These are phyloP conservation scores for Meiosimyza platycephala DNA, from an alignment of 2,888 invertebrate genomes.

Conservation along the genomic window DNA sequence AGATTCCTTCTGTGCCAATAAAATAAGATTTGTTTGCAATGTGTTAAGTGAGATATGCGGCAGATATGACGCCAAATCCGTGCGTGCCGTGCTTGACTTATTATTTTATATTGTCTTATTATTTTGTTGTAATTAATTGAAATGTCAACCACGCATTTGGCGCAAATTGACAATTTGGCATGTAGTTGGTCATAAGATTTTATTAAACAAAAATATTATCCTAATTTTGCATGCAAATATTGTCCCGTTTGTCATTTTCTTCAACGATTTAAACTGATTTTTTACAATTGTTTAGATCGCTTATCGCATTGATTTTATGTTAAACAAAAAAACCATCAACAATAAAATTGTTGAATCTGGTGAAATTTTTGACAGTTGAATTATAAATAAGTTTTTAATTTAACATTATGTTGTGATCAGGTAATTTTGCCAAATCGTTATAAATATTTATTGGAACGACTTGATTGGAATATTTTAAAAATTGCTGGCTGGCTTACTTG, in stretches of 20 bases:
- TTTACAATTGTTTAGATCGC: constrained; percentile 16
- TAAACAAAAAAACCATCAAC: constrained; percentile 3
- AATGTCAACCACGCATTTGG: constrained; percentile 22
- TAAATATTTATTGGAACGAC: too few relatives aligned
- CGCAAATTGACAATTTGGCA: neutral
- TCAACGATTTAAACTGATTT: neutral
- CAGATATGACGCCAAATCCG: neutral
- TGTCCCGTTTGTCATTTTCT: neutral
- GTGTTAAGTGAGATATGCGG: too few relatives aligned
- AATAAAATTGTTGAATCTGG: neutral
- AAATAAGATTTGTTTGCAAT: too few relatives aligned
- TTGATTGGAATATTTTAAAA: too few relatives aligned
- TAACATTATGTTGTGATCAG: too few relatives aligned
- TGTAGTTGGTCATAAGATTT: neutral
- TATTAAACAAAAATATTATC: neutral
- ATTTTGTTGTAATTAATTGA: constrained; percentile 18
- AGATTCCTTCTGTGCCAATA: too few relatives aligned
- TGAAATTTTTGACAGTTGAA: constrained; percentile 18
- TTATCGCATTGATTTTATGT: constrained; percentile 12
- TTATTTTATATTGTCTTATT: too few relatives aligned
- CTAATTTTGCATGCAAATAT: constrained; percentile 18
- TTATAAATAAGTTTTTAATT: too few relatives aligned
- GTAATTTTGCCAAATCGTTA: too few relatives aligned
- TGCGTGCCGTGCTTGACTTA: neutral
- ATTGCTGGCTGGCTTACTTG: too few relatives aligned